Base-by-base conservation (phyloP, 2,797 vertebrate species). In the Poeciliopsis gracilis region DNA sequence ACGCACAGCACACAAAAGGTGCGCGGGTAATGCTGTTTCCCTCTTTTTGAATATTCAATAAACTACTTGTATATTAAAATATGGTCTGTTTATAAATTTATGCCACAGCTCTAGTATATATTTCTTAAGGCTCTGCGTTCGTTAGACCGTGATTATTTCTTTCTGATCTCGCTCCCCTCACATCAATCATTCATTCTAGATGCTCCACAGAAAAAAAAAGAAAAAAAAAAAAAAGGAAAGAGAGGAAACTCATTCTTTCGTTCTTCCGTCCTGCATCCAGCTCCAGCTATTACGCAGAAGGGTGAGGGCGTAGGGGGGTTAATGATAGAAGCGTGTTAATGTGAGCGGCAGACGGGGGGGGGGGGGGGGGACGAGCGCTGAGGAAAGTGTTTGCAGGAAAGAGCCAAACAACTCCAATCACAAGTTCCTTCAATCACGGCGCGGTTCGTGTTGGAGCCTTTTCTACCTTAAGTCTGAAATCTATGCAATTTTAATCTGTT, bases 401-500 rank as follows among this genome's bases (percentile, higher is more conserved):
- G 80, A 45, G 46, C 82, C 79, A 92, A 93, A 94, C 91, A 93
- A 91, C 87, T 92, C 79, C 92, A 89, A 94, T 94, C 91, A 91
- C 93, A 94, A 91, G 80, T 92, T 93, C 92, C 63, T 92, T 95
- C 93, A 93, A 90, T 93, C 93, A 94, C 87, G 71, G 59, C 0
- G 75, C 0, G 28, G 77, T 53, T 88, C 73, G 86, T 93, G 95
- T 96, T 95, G 94, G 90, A 96, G 95, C 95, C 95, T 94, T 93
- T 95, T 77, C 86, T 88, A 95, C 92, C 94, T 91, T 88, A 93
- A 95, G 92, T 94, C 93, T 94, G 82, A 94, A 93, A 95, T 95
- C 77, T 93, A 93, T 94, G 90, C 94, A 95, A 94, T 91, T 96
- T 96, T 95, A 92, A 94, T 92, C 89, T 92, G 91, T 95, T 96